Base-by-base conservation (phyloP, 2,797 vertebrate species). In the Choloepus didactylus region DNA sequence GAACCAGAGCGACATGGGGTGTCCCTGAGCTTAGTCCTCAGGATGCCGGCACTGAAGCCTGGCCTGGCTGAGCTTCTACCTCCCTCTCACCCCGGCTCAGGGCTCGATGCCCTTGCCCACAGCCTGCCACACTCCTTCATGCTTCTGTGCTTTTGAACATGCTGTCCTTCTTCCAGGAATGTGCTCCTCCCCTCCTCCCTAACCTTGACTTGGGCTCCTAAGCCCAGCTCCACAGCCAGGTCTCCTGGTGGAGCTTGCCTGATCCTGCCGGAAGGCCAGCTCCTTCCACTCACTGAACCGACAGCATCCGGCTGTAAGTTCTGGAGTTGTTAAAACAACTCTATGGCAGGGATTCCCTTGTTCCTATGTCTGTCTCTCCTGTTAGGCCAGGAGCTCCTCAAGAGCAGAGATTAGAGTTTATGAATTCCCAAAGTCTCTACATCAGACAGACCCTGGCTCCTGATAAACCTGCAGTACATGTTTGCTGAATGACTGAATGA, bases 401-500 rank as follows among this genome's bases (percentile, higher is more conserved):
- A 41, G 70, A 84, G 59, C 59, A 35, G 49, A 44, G 67, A 49
- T 38, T 49, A 54, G 0, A 35, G 69, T 23, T 72, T 59, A 29
- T 12, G 27, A 86, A 56, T 41, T 1, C 14, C 25, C 18, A 16
- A 69, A 67, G n/a, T 93, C 27, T 67, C 67, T 27, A 4, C 2
- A 11, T 1, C 2, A 14, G 87, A 41, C 0, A 0, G 31, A 75
- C 27, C 19, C 0, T 2, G 35, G 84, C 11, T 18, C n/a, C 15
- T 4, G 66, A 41, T 9, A 59, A 80, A 85, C 64, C 66, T 56
- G 25, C 3, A 77, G 89, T 41, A 62, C 69, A 4, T 46, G 89
- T 91, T 64, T 94, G 87, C 89, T 64, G 69, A 91, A 44, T 83
- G 31, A 72, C 90, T 67, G 62, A 19, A 44, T 29, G 77, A 41